A percentile compares a stretch with the other conserved stretches of the same genome.
These are phyloP conservation scores for Nymphalis c-album DNA, from an alignment of 2,888 invertebrate genomes.

Conservation along the genomic window DNA sequence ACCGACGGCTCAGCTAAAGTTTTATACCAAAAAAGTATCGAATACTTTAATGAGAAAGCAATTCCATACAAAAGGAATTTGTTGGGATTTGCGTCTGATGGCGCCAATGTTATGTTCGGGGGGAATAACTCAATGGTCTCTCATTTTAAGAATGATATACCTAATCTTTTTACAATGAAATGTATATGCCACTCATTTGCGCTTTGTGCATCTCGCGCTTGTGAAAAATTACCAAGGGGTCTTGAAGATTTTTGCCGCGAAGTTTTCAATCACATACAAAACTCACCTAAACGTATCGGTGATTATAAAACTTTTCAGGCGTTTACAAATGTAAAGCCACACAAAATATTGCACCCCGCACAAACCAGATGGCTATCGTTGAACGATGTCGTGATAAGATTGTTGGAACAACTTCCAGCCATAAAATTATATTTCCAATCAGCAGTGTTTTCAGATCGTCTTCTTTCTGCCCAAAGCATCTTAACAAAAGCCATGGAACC, in stretches of 20 bases:
- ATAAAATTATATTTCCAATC: constrained; percentile 1
- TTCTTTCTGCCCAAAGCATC: constrained; percentile 3
- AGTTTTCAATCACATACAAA: constrained; percentile 34
- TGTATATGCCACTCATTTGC: constrained; percentile 15
- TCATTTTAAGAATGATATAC: constrained; percentile 36
- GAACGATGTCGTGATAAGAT: background rate
- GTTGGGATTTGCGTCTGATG: constrained; percentile 42
- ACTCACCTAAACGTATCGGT: constrained; percentile 32
- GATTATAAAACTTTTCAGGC: constrained; percentile 27
- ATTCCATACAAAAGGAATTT: constrained; percentile 26
- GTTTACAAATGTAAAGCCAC: constrained; percentile 25
- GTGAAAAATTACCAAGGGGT: constrained; percentile 35
- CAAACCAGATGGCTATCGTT: constrained; percentile 25
- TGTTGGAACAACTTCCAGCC: background rate
- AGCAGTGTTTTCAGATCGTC: background rate
- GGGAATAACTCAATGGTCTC: constrained; percentile 37
- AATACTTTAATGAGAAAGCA: constrained; percentile 27
- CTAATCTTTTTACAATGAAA: constrained; percentile 33
- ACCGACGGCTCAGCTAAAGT: constrained; percentile 31
- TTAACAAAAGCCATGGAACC: constrained; percentile 17
- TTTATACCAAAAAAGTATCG: constrained; percentile 24
- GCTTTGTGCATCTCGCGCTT: constrained; percentile 10
- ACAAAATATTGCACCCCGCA: constrained; percentile 32
- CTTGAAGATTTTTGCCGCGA: constrained; percentile 36
- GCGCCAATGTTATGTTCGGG: constrained; percentile 42